These are phyloP conservation scores for Diorhabda carinulata DNA, from an alignment of 1,140 invertebrate species.

Conservation along the genomic window DNA sequence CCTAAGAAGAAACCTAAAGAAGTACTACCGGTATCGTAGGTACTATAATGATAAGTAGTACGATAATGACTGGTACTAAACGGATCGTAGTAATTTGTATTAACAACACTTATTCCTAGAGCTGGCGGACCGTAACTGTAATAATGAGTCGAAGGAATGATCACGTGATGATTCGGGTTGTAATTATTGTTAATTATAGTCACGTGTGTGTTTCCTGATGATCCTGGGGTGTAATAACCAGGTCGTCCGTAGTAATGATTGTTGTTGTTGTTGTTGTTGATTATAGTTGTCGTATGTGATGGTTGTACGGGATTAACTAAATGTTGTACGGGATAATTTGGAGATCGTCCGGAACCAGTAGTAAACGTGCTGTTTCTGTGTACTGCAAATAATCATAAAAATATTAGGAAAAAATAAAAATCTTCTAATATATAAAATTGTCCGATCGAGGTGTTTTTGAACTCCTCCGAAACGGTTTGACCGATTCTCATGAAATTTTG, in stretches of 20 bases:
- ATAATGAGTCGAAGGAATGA: neutral
- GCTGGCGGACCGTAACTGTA: conserved; percentile 11
- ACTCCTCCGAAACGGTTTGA: no score
- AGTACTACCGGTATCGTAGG: conserved; percentile 29
- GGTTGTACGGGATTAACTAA: neutral
- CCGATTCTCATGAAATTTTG: no score
- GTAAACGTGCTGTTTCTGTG: neutral
- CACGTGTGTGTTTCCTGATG: neutral
- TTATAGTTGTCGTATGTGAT: neutral
- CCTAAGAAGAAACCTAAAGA: conserved; percentile 32
- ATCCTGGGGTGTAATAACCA: neutral
- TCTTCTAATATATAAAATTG: no score
- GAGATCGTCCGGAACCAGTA: neutral
- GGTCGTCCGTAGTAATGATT: neutral
- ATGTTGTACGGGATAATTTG: neutral
- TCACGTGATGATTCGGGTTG: conserved; percentile 21
- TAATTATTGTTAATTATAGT: conserved; percentile 26
- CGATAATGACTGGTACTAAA: neutral
- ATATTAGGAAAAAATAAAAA: no score
- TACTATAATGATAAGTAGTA: conserved; percentile 20
- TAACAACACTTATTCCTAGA: neutral
- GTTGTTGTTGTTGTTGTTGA: neutral
- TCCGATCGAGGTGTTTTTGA: no score
- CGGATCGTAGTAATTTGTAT: neutral
- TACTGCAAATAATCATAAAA: neutral